Percentiles rank a stretch among this genome's conserved stretches.
Evolutionary conservation across 2,113 vertebrate species (phyloP).

Genomic region (Tetraodon nigroviridis): DNA sequence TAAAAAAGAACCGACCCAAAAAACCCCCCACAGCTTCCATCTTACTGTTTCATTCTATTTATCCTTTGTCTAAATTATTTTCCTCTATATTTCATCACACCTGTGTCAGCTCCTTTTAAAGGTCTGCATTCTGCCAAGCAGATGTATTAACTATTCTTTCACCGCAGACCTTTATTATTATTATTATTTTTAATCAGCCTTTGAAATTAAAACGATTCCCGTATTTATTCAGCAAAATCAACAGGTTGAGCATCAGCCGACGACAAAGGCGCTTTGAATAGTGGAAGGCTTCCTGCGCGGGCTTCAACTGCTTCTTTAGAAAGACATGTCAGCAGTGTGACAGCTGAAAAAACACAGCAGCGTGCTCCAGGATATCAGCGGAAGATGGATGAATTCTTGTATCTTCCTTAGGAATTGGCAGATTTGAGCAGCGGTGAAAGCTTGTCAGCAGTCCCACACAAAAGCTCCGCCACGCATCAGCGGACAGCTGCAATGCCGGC

Average conservation of each 20-base stretch:
- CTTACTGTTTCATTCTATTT: too few species aligned
- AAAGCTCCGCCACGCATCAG: constrained; percentile 42
- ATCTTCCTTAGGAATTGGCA: constrained; percentile 61
- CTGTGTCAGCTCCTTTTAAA: not conserved
- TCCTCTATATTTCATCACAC: not conserved
- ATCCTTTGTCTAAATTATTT: too few species aligned
- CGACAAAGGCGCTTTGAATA: constrained; percentile 34
- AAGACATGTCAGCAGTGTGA: constrained; percentile 52
- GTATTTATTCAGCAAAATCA: constrained; percentile 5
- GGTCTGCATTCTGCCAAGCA: too few species aligned
- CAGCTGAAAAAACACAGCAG: constrained; percentile 57
- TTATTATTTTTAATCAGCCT: constrained; percentile 13
- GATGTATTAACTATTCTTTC: not conserved
- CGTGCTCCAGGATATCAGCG: constrained; percentile 35
- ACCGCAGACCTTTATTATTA: not conserved
- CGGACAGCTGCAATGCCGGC: constrained; percentile 12
- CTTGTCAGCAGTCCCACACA: constrained; percentile 55
- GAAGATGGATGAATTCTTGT: constrained; percentile 54
- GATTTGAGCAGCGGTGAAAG: constrained; percentile 64
- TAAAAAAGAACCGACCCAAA: too few species aligned
- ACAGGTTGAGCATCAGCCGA: not conserved
- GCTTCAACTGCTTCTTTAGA: constrained; percentile 41
- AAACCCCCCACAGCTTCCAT: too few species aligned
- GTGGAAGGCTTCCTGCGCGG: constrained; percentile 40
- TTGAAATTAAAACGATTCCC: constrained; percentile 34